Conservation (phyloP, 2,113 vertebrate genomes). For the Tyrannus savana region DNA sequence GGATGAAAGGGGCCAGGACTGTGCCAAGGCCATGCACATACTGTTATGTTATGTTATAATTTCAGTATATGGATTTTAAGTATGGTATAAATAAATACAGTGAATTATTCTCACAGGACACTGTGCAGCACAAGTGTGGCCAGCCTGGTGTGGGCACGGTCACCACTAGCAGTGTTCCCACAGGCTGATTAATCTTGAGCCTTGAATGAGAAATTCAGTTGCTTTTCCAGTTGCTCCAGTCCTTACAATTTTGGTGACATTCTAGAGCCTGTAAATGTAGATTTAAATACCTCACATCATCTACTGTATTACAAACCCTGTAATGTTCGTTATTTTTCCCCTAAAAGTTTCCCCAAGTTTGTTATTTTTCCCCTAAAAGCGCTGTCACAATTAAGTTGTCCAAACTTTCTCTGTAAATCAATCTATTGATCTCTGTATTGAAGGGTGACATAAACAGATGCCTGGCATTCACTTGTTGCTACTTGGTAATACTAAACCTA, state of each 20-base stretch:
- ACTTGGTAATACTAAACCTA: neutral
- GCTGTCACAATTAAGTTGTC: neutral
- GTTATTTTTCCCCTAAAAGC: neutral
- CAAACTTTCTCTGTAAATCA: neutral
- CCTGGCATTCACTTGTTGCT: neutral
- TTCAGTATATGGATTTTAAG: neutral
- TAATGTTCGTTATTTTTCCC: neutral
- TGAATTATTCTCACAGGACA: neutral
- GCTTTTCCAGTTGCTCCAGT: neutral
- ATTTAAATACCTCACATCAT: neutral
- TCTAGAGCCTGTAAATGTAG: neutral
- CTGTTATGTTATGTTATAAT: neutral
- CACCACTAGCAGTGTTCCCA: neutral
- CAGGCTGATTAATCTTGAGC: neutral
- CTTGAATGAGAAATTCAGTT: neutral
- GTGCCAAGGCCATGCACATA: neutral
- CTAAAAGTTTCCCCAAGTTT: neutral
- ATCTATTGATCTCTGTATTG: neutral
- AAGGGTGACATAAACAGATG: neutral
- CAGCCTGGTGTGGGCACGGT: accelerated
- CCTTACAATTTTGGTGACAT: neutral
- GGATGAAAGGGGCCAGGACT: neutral
- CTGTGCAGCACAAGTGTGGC: neutral
- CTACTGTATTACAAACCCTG: neutral
- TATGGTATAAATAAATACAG: neutral